Evolutionary conservation across 2,888 invertebrate genomes (phyloP).

Genomic region (Timema podura): DNA sequence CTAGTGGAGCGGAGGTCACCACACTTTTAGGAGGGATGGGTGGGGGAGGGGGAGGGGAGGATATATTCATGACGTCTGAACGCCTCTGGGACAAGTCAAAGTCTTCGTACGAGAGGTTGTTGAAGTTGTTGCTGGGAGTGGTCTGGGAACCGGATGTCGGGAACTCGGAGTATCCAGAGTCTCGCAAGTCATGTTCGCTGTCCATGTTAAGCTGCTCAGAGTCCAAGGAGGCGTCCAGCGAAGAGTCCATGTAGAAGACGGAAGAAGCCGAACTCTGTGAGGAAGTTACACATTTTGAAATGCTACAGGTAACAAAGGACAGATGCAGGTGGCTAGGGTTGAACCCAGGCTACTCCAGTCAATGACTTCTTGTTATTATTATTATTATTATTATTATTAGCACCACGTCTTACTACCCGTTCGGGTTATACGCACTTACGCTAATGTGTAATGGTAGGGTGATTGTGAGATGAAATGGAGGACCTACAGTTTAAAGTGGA

Average conservation of each 20-base stretch:
- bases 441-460: too few relatives aligned
- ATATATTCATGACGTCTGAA: slow-evolving; percentile 27
- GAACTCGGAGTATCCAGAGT: slow-evolving; percentile 48
- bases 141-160: slow-evolving; percentile 30
- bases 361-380: too few relatives aligned
- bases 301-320: background rate
- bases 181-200: slow-evolving; percentile 52
- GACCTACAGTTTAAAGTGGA: too few relatives aligned
- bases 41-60: slow-evolving; percentile 37
- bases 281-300: background rate
- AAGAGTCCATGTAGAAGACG: slow-evolving; percentile 21
- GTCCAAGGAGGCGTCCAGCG: slow-evolving; percentile 29
- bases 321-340: too few relatives aligned
- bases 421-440: too few relatives aligned
- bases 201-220: background rate
- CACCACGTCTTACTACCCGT: too few relatives aligned
- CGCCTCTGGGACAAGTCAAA: slow-evolving; percentile 41
- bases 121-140: slow-evolving; percentile 38
- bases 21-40: slow-evolving; percentile 38
- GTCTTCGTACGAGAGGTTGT: slow-evolving; percentile 47
- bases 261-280: slow-evolving; percentile 1
- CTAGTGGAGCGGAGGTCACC: slow-evolving; percentile 30
- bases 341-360: too few relatives aligned
- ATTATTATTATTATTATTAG: too few relatives aligned
- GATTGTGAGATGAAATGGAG: too few relatives aligned